A percentile compares a stretch with the other conserved stretches of the same genome.
Conservation (phyloP, 2,888 invertebrate genomes). For the Dysmachus trigonus region DNA sequence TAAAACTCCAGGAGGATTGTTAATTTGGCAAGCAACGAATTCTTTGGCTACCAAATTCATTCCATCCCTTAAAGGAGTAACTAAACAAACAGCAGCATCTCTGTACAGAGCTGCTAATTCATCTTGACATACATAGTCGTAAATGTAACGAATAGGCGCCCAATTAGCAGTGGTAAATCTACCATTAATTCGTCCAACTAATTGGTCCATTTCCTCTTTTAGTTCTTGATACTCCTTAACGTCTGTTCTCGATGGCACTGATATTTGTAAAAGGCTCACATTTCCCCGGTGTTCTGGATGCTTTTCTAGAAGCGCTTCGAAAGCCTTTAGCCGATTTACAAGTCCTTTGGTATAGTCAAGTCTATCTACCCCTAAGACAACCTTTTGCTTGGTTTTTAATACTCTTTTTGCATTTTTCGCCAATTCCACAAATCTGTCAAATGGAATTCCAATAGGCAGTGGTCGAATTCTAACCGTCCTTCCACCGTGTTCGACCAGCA, state of each 20-base stretch:
- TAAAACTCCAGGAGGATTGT: slow-evolving; percentile 83
- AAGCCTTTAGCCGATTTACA: slow-evolving; percentile 83
- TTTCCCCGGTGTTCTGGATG: slow-evolving; percentile 88
- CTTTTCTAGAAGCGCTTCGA: slow-evolving; percentile 81
- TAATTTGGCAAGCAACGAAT: slow-evolving; percentile 91
- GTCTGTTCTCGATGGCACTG: slow-evolving; percentile 89
- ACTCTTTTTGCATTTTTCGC: slow-evolving; percentile 76
- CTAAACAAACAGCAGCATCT: slow-evolving; percentile 86
- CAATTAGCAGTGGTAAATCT: slow-evolving; percentile 90
- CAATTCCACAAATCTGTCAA: slow-evolving; percentile 82
- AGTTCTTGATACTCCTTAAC: slow-evolving; percentile 90
- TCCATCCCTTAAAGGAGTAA: slow-evolving; percentile 87
- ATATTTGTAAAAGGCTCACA: slow-evolving; percentile 82
- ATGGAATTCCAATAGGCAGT: slow-evolving; percentile 89
- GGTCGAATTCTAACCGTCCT: slow-evolving; percentile 85
- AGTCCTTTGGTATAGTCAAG: slow-evolving; percentile 92
- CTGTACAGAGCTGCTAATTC: slow-evolving; percentile 87
- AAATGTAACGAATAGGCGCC: slow-evolving; percentile 89
- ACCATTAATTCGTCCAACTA: slow-evolving; percentile 86
- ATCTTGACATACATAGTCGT: slow-evolving; percentile 86
- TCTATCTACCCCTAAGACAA: slow-evolving; percentile 87
- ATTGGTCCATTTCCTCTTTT: slow-evolving; percentile 89
- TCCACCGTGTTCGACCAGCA: slow-evolving; percentile 87
- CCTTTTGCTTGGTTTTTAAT: slow-evolving; percentile 78
- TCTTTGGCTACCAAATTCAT: slow-evolving; percentile 95